Conservation (phyloP, 2,888 invertebrate species). For the Papilio elwesi region DNA sequence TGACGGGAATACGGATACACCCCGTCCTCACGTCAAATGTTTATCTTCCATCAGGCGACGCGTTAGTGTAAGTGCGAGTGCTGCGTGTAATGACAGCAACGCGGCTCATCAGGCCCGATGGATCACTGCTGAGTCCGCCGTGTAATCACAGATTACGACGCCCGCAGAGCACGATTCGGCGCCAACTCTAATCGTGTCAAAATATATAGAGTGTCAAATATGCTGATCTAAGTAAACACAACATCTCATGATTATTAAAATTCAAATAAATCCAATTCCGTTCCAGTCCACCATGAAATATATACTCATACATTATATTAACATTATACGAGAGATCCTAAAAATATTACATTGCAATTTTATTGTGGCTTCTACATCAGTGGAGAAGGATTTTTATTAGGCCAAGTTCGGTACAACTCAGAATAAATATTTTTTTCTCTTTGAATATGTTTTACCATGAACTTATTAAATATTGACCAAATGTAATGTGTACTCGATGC, state of each 20-base stretch:
- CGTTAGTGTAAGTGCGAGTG: conserved; percentile 76
- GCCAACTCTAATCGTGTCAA: conserved; percentile 8
- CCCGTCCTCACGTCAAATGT: conserved; percentile 80
- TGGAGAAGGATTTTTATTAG: too few species aligned
- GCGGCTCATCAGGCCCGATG: conserved; percentile 55
- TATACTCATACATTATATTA: neutral
- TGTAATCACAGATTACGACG: conserved; percentile 49
- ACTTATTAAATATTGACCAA: too few species aligned
- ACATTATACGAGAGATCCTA: neutral
- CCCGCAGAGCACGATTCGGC: conserved; percentile 16
- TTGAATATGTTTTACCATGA: too few species aligned
- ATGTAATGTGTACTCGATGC: too few species aligned
- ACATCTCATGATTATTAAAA: neutral
- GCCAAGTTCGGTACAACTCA: too few species aligned
- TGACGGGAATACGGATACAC: conserved; percentile 83
- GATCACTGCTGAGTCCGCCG: conserved; percentile 62
- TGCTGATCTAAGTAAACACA: neutral
- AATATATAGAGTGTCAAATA: neutral
- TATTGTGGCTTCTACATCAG: too few species aligned
- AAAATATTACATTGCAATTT: neutral
- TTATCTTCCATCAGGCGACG: conserved; percentile 81
- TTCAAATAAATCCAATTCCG: neutral
- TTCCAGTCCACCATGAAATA: neutral
- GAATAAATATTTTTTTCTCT: too few species aligned
- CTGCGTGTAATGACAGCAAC: conserved; percentile 66